A percentile compares a stretch with the other conserved stretches of the same genome.
Conservation (phyloP, 2,888 invertebrate species). For the Zaprionus obscuricornis region DNA sequence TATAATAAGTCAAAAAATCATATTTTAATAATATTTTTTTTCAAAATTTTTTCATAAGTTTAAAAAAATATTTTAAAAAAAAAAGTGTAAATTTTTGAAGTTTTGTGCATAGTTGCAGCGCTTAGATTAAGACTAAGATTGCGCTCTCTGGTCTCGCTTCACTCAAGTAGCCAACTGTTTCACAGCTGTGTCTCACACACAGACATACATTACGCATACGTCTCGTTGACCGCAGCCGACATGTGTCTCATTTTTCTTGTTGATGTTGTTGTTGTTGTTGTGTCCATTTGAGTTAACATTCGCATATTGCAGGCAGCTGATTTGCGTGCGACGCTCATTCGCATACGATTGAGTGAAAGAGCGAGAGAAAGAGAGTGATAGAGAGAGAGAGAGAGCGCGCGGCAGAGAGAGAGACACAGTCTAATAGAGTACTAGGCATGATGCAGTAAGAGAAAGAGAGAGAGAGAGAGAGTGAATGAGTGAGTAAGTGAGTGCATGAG, state of each 20-base stretch:
- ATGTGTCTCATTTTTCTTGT: conserved; percentile 22
- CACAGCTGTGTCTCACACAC: too few species aligned
- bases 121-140: too few species aligned
- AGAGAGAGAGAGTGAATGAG: too few species aligned
- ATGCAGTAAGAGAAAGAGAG: too few species aligned
- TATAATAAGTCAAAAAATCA: background rate
- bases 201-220: conserved; percentile 77
- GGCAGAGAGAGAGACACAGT: background rate
- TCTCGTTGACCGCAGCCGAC: conserved; percentile 54
- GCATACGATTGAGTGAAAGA: conserved; percentile 51
- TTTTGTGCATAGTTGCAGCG: too few species aligned
- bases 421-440: too few species aligned
- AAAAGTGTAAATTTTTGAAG: background rate
- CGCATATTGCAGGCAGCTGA: conserved; percentile 46
- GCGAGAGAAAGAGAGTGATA: conserved; percentile 8
- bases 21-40: background rate
- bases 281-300: conserved; percentile 37
- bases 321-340: conserved; percentile 54
- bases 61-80: background rate
- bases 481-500: too few species aligned
- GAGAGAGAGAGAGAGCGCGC: background rate
- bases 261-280: conserved; percentile 5
- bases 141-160: too few species aligned
- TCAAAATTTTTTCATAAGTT: background rate
- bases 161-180: too few species aligned